Conservation (phyloP, 2,113 vertebrate species). For the Siniperca chuatsi region DNA sequence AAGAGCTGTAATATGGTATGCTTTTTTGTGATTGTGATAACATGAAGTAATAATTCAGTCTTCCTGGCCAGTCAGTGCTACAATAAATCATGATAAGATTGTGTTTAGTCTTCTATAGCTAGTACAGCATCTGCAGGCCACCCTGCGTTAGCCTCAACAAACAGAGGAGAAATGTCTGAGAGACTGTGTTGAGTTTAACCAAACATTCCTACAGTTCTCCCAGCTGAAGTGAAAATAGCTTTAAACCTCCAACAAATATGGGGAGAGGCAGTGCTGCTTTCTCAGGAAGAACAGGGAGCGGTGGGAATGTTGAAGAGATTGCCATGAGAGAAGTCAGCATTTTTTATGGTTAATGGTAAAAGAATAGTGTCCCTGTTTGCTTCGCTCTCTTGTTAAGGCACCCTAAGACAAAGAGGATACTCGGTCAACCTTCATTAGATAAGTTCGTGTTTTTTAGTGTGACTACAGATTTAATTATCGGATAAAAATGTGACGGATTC, state of each 20-base stretch:
- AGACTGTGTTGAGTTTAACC: conserved; percentile 15
- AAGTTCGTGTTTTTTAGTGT: not conserved
- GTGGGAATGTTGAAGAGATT: conserved; percentile 1
- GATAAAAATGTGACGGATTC: conserved; percentile 5
- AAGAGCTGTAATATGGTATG: not conserved
- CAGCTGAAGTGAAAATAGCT: conserved; percentile 13
- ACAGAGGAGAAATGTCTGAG: conserved; percentile 14
- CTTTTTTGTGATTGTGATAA: not conserved
- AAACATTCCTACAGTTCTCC: conserved; percentile 43
- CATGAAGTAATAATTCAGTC: not conserved
- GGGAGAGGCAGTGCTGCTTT: not conserved
- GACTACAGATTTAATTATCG: conserved; percentile 20
- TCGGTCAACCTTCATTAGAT: not conserved
- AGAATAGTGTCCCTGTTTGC: not conserved
- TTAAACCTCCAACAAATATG: conserved; percentile 18
- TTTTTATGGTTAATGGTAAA: not conserved
- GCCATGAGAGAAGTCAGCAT: not conserved
- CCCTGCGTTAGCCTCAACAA: conserved; percentile 4
- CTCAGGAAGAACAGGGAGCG: not conserved
- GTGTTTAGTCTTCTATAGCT: not conserved
- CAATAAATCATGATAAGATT: not conserved
- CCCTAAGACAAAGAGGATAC: not conserved
- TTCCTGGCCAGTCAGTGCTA: not conserved
- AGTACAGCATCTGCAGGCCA: not conserved
- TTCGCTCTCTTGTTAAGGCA: not conserved